Conservation (phyloP, 2,113 vertebrate species). For the Diglossa brunneiventris region DNA sequence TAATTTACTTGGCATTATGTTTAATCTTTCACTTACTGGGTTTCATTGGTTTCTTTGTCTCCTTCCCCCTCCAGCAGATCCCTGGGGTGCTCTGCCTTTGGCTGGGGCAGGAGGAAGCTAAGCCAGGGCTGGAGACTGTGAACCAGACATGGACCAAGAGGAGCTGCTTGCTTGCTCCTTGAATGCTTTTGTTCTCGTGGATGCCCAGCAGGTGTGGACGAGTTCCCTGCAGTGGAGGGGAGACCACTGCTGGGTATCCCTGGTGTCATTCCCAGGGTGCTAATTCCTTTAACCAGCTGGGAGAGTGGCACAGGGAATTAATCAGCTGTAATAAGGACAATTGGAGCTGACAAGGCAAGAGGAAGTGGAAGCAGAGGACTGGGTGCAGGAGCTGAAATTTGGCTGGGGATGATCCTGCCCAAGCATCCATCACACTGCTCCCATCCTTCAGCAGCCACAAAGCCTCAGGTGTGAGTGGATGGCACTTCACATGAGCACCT, state of each 20-base stretch:
- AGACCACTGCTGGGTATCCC: background rate
- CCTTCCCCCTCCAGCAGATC: background rate
- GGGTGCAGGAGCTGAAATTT: background rate
- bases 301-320: background rate
- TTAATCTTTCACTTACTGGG: conserved; percentile 26
- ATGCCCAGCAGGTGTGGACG: accelerated
- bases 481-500: background rate
- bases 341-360: background rate
- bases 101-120: background rate
- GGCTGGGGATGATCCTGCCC: background rate
- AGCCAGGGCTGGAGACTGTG: background rate
- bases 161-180: background rate
- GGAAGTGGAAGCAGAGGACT: background rate
- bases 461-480: background rate
- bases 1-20: conserved; percentile 28
- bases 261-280: background rate
- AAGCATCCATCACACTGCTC: accelerated
- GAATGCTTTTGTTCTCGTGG: background rate
- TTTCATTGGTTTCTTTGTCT: background rate
- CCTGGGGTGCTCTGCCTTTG: background rate
- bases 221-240: accelerated
- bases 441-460: accelerated
- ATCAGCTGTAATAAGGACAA: background rate
- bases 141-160: background rate
- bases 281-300: background rate